A percentile compares a stretch with the other conserved stretches of the same genome.
Evolutionary conservation across 2,888 invertebrate genomes (phyloP).

Genomic region (Pyrochroa serraticornis): DNA sequence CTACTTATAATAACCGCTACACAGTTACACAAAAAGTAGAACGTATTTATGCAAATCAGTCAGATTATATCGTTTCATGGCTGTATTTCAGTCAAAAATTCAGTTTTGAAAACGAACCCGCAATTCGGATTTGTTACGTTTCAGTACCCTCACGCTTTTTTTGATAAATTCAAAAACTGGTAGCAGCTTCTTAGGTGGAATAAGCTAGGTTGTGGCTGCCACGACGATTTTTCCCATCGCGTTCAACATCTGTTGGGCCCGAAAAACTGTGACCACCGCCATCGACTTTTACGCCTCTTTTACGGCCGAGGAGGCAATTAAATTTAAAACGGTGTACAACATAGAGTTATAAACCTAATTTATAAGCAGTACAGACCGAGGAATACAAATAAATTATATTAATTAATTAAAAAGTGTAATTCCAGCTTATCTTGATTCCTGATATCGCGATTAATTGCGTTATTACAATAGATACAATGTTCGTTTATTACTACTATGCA

Average conservation of each 20-base stretch:
- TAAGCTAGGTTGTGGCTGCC: too few species aligned
- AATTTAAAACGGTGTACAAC: slow-evolving; percentile 15
- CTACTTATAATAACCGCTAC: too few species aligned
- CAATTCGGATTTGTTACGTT: too few species aligned
- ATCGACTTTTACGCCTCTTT: slow-evolving; percentile 7
- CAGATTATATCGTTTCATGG: too few species aligned
- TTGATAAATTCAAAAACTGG: too few species aligned
- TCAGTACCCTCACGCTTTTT: too few species aligned
- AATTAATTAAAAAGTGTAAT: slow-evolving; percentile 27
- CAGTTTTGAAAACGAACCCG: too few species aligned
- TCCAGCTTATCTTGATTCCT: slow-evolving; percentile 18
- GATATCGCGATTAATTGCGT: slow-evolving; percentile 33
- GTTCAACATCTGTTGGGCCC: neutral
- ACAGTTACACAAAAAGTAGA: too few species aligned
- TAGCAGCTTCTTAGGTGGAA: too few species aligned
- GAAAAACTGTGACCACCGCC: slow-evolving; percentile 6
- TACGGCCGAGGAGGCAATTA: slow-evolving; percentile 14
- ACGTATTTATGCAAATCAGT: too few species aligned
- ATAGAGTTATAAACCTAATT: slow-evolving; percentile 22
- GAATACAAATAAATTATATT: slow-evolving; percentile 22
- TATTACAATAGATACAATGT: slow-evolving; percentile 24
- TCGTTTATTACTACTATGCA: slow-evolving; percentile 24
- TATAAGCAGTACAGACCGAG: slow-evolving; percentile 15
- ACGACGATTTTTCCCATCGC: too few species aligned
- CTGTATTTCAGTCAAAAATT: too few species aligned